Base-by-base conservation (phyloP, 1,140 invertebrate genomes). In the Drosophila nebulosa region DNA sequence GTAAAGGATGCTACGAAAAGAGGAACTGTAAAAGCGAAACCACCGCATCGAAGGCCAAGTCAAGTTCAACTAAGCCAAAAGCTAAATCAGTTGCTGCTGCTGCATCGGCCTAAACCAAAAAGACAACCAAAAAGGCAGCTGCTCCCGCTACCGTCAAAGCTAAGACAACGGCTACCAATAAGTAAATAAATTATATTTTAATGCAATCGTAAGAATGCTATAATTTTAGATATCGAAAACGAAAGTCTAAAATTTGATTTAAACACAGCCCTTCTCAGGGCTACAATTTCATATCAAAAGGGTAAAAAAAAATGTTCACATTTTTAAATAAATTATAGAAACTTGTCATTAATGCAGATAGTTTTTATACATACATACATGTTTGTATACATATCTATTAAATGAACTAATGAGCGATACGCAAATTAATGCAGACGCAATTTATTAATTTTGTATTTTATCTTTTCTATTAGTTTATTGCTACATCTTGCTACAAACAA, bases 21-120 rank as follows among this genome's bases (percentile, higher is more conserved):
- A n/a, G n/a, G n/a, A n/a, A n/a, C n/a, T n/a, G n/a, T n/a, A n/a
- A n/a, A n/a, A n/a, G n/a, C n/a, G n/a, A n/a, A n/a, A n/a, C n/a
- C n/a, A n/a, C n/a, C n/a, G n/a, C n/a, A n/a, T n/a, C n/a, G n/a
- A n/a, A n/a, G n/a, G n/a, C n/a, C n/a, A n/a, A n/a, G n/a, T n/a
- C n/a, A n/a, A n/a, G n/a, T n/a, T n/a, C n/a, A n/a, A n/a, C n/a
- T n/a, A n/a, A n/a, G n/a, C n/a, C n/a, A n/a, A n/a, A n/a, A n/a
- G n/a, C n/a, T n/a, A n/a, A n/a, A n/a, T n/a, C 30, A 32, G 22
- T 93, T 94, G 72, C 93, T 93, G 90, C 94, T 94, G 22, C 94
- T 94, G 63, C 93, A 92, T 32, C 30, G 30, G 61, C 93, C 93
- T 78, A 93, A 18, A n/a, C 39, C n/a, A 46, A 46, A 18, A 46